phyloP scores from a whole-genome alignment of 2,888 invertebrate genomes.

The Sarcophaga rosellei region DNA sequence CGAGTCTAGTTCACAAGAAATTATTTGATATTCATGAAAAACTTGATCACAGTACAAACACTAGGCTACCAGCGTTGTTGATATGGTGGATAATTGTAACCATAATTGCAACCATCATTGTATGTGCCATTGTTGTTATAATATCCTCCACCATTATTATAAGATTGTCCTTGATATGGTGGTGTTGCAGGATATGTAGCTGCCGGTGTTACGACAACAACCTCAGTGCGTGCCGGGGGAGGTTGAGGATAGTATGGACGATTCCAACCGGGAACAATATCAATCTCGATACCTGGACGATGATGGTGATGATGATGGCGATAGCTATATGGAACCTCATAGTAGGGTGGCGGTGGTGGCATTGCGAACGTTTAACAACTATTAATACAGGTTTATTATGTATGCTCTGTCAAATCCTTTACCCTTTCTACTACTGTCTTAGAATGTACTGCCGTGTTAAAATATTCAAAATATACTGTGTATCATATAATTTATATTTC shows the following conservation, averaged over 20 bases:
- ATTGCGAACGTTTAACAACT: slow-evolving; percentile 1
- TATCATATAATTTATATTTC: slow-evolving; percentile 25
- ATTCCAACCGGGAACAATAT: slow-evolving; percentile 71
- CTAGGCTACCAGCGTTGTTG: slow-evolving; percentile 31
- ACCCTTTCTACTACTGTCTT: not conserved
- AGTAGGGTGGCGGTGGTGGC: slow-evolving; percentile 64
- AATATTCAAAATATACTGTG: slow-evolving; percentile 33
- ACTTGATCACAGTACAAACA: too few relatives aligned
- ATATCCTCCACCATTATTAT: slow-evolving; percentile 53
- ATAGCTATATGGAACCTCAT: slow-evolving; percentile 69
- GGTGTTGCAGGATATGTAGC: slow-evolving; percentile 37
- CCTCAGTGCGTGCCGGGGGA: slow-evolving; percentile 59
- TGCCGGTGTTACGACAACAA: slow-evolving; percentile 62
- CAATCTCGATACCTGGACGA: slow-evolving; percentile 76
- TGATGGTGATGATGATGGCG: slow-evolving; percentile 71
- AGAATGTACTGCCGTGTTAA: slow-evolving; percentile 1
- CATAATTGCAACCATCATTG: slow-evolving; percentile 33
- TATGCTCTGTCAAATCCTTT: not conserved
- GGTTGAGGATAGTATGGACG: slow-evolving; percentile 65
- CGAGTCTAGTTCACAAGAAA: too few relatives aligned
- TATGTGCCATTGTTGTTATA: slow-evolving; percentile 34
- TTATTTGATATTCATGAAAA: too few relatives aligned
- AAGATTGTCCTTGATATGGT: slow-evolving; percentile 41
- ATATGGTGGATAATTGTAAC: slow-evolving; percentile 56
- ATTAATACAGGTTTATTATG: not conserved